Base-by-base conservation (phyloP, 2,113 vertebrate genomes). In the Tylochromis polylepis region DNA sequence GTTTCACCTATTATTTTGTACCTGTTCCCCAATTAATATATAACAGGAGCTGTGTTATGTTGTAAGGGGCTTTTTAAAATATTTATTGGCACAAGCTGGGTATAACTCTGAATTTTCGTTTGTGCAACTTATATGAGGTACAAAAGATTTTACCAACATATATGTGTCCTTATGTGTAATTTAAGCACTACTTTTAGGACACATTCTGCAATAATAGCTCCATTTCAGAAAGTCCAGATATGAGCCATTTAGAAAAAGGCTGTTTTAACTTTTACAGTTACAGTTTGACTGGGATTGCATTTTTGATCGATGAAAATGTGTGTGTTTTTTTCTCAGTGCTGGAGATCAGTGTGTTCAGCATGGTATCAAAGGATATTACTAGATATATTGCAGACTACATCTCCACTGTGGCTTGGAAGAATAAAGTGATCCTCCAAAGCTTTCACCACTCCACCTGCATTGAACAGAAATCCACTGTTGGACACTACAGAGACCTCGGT, bases 401-500 rank as follows among this genome's bases (percentile, higher is more conserved):
- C 87, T 97, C 95, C 83, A 96, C 96, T 9, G n/a, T 94, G 5
- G 79, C 95, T 55, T 97, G 97, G 96, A 97, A 85, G 88, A 97
- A 94, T 81, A 96, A 95, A 84, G 95, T 95, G 70, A 95, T 98
- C 83, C 70, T 91, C 87, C 95, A 96, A 78, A 95, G 95, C 43
- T 97, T 98, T 84, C 97, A 98, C 85, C 79, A 57, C 82, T 57
- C 81, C 31, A 90, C 93, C 70, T 87, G 89, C 22, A 77, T 53
- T 65, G 89, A 91, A 43, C 58, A 94, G 90, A 79, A 11, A 58
- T 36, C 77, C 24, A 80, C 85, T 91, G 5, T 31, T 96, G 87
- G 90, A 96, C 96, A 97, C 95, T 98, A 97, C 97, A 97, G n/a
- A 93, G 95, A 95, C 56, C 94, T 99, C 90, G 98, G 98, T 98